Evolutionary conservation across 1,140 invertebrate genomes (phyloP).

Genomic region (Lepidurus couesii): DNA sequence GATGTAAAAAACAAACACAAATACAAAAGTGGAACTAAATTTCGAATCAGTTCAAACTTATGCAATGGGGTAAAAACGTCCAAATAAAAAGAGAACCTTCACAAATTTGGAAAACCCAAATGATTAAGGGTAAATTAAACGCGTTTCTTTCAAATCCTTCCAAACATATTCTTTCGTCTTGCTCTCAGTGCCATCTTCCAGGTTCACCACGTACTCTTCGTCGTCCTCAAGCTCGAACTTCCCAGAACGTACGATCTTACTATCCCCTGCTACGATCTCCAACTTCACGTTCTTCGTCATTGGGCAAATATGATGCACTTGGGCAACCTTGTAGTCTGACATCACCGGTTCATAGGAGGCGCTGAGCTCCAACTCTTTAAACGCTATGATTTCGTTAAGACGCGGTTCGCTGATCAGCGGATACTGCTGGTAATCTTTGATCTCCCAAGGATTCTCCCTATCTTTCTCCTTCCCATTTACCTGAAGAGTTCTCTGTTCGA

Average conservation of each 20-base stretch:
- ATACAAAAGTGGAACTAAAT: too few relatives aligned
- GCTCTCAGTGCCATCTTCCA: not conserved
- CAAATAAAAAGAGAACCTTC: too few relatives aligned
- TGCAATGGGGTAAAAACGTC: too few relatives aligned
- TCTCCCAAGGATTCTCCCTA: not conserved
- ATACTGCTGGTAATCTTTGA: not conserved
- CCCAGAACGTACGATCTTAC: not conserved
- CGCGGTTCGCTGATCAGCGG: conserved; percentile 13
- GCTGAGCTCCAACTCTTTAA: not conserved
- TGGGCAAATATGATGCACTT: not conserved
- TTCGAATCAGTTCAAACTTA: too few relatives aligned
- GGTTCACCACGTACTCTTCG: not conserved
- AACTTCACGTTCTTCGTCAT: not conserved
- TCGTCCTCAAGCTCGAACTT: conserved; percentile 19
- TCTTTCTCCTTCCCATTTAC: not conserved
- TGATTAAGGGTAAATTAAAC: conserved; percentile 27
- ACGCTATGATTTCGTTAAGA: not conserved
- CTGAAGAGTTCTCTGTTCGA: too few relatives aligned
- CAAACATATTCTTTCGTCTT: not conserved
- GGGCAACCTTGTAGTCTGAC: not conserved
- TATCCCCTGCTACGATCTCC: conserved; percentile 3
- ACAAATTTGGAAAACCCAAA: not conserved
- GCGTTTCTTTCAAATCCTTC: conserved; percentile 24
- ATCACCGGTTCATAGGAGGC: not conserved
- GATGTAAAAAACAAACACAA: too few relatives aligned